Evolutionary conservation across 1,140 invertebrate species (phyloP), one percentile per base, ranked within the genome.

Genomic region (Seison nebaliae): DNA sequence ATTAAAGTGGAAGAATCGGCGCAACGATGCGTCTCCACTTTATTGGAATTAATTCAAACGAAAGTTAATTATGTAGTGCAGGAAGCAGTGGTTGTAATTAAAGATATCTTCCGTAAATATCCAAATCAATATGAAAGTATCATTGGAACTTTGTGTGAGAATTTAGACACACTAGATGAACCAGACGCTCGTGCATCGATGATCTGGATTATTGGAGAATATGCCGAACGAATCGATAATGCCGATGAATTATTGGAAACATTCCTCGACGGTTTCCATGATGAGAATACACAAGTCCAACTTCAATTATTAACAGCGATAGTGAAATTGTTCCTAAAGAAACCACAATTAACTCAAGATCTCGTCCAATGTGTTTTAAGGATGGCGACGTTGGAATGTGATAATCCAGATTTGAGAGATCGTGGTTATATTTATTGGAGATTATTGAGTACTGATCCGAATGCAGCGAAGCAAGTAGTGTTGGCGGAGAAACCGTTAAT

Each of bases 101-200:
- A 98, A 52, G 88, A 94, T 54, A 98, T 98, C 46, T 98, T 98
- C 69, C 67, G 88, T 42, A 96, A 96, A 56, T 98, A 98, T 59
- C 91, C 91, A 2, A 98, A 98, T 54, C 93, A 94, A 59, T 98
- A 98, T 52, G 91, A 98, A 60, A 93, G 81, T 51, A 98, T 98
- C 51, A 98, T 98, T 52, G 91, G 84, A 32, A 96, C 88, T 0
- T 62, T 98, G 0, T 98, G 91, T 60, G 91, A 98, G 61, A 96
- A 98, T 63, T 62, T 98, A 36, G 91, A 98, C 51, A 94, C 91
- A 0, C 54, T 98, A 31, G 91, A 98, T 61, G 91, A 98, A 53
- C 88, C 91, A 0, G 91, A 98, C 61, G 91, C 91, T 0, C 69
- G 65, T 48, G 91, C 86, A 8, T 93, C 83, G 0, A 98, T 98